Percentiles rank a stretch among this genome's conserved stretches.
Conservation (phyloP, 2,797 vertebrate genomes). For the Cyprinella venusta region DNA sequence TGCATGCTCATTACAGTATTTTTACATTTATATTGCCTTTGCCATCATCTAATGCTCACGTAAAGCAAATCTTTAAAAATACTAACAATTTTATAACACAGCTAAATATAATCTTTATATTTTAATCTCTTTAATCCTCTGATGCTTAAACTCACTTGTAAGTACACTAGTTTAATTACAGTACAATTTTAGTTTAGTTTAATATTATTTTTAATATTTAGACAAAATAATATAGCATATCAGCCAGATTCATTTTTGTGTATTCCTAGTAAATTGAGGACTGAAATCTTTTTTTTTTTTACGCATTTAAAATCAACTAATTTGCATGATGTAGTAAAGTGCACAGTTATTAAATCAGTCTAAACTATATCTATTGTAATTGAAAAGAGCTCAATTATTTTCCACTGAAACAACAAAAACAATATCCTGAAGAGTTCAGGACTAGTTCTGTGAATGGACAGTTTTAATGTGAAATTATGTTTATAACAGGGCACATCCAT, state of each 20-base stretch:
- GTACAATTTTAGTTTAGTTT: background rate
- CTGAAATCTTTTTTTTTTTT: background rate
- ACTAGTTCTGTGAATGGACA: background rate
- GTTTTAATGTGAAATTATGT: background rate
- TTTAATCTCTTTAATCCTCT: background rate
- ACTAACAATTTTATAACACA: background rate
- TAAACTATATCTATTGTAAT: background rate
- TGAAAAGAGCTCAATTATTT: background rate
- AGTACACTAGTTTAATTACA: too few species aligned
- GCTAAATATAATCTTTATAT: background rate
- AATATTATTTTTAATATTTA: background rate
- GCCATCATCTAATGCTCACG: background rate
- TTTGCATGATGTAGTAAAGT: background rate
- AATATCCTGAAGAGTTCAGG: background rate
- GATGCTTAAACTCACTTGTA: background rate
- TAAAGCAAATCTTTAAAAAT: background rate
- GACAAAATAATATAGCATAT: background rate
- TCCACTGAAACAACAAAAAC: background rate
- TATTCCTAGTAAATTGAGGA: background rate
- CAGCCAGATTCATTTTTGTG: background rate
- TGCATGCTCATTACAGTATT: background rate
- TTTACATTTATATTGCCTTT: background rate
- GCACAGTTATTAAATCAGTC: background rate
- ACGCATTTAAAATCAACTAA: background rate
- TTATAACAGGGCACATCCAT: background rate